These are phyloP conservation scores for Strigamia transsilvanica DNA, from an alignment of 2,888 invertebrate species.

Conservation along the genomic window DNA sequence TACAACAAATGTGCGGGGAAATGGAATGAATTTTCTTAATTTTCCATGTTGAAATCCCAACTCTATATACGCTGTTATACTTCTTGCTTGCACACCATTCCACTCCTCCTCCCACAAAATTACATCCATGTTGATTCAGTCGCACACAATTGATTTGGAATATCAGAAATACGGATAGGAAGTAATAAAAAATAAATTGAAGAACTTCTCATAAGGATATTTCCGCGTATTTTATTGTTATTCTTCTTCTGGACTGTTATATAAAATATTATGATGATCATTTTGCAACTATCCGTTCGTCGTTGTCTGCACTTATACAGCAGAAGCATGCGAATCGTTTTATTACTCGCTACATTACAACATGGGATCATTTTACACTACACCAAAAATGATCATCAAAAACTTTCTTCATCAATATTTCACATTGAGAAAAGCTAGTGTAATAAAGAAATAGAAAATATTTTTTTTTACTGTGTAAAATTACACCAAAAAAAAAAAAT, in stretches of 20 bases:
- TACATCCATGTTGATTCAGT: too few species aligned
- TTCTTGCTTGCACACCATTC: too few species aligned
- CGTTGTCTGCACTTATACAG: background rate
- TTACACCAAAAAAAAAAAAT: background rate
- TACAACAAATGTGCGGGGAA: too few species aligned
- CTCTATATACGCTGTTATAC: too few species aligned
- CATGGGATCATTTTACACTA: constrained; percentile 22
- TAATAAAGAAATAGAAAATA: background rate
- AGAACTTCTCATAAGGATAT: background rate
- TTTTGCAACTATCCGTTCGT: constrained; percentile 2
- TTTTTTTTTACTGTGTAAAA: background rate
- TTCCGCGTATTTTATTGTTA: constrained; percentile 15
- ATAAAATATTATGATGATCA: constrained; percentile 21
- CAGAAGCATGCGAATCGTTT: background rate
- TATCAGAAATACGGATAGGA: background rate
- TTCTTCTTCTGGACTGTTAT: background rate
- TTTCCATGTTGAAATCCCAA: too few species aligned
- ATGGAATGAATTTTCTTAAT: too few species aligned
- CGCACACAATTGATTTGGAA: background rate
- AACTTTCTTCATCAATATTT: constrained; percentile 1
- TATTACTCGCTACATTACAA: constrained; percentile 27
- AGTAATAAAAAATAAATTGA: background rate
- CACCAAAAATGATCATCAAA: background rate
- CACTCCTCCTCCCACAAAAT: too few species aligned
- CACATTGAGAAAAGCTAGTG: background rate